phyloP scores from a whole-genome alignment of 2,113 vertebrate species.

The Scophthalmus maximus region DNA sequence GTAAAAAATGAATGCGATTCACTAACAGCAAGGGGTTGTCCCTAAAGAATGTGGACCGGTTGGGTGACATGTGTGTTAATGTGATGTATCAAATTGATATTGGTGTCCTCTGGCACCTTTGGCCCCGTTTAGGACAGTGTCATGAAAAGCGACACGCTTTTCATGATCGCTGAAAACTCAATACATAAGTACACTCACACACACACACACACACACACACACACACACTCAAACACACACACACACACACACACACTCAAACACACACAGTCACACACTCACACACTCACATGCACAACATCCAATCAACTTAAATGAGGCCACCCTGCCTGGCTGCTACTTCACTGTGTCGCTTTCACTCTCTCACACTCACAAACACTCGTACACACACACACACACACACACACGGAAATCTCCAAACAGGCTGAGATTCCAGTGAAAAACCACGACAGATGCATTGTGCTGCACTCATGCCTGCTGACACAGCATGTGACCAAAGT shows the following conservation, averaged over 20 bases:
- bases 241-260: constrained; percentile 7
- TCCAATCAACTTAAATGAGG: constrained; percentile 47
- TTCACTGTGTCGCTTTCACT: not conserved
- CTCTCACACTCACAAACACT: not conserved
- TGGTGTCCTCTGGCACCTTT: constrained; percentile 15
- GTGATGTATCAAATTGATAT: constrained; percentile 1
- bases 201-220: not conserved
- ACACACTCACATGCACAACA: constrained; percentile 18
- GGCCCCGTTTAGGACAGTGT: constrained; percentile 27
- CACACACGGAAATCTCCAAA: constrained; percentile 34
- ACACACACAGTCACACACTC: constrained; percentile 1
- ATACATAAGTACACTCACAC: constrained; percentile 5
- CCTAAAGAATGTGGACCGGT: not conserved
- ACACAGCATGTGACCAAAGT: constrained; percentile 18
- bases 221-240: constrained; percentile 1
- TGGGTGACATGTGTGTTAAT: not conserved
- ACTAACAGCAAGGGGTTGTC: not conserved
- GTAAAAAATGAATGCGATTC: not conserved
- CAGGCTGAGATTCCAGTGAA: constrained; percentile 10
- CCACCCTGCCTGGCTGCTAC: constrained; percentile 24
- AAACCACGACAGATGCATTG: constrained; percentile 24
- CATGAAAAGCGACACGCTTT: no score
- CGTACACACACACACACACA: not conserved
- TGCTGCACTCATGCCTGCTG: not conserved
- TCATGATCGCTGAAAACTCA: constrained; percentile 30